Evolutionary conservation across 2,797 vertebrate genomes (phyloP).

Genomic region (Rhynchotus rufescens): DNA sequence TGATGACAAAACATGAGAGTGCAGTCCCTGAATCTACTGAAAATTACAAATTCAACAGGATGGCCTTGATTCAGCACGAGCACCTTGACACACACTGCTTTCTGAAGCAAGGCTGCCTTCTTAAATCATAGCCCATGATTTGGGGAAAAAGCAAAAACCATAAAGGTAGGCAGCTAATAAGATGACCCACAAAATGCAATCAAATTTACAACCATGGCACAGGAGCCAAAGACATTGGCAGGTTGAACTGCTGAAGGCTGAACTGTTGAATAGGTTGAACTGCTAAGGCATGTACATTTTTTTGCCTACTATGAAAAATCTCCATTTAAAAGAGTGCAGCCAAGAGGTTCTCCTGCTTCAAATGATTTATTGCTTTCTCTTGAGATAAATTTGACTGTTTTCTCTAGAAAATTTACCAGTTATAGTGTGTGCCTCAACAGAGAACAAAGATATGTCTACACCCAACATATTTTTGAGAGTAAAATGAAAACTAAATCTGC

Average conservation of each 20-base stretch:
- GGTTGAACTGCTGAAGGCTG: constrained; percentile 15
- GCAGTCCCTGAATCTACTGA: constrained; percentile 3
- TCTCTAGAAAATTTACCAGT: constrained; percentile 69
- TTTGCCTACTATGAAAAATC: constrained; percentile 44
- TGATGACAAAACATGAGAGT: neutral
- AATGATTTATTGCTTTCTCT: constrained; percentile 73
- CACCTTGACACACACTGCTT: neutral
- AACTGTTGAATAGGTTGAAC: neutral
- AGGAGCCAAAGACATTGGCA: constrained; percentile 46
- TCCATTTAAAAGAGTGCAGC: constrained; percentile 53
- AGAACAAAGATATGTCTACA: constrained; percentile 76
- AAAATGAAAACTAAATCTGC: constrained; percentile 77
- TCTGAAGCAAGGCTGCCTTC: neutral
- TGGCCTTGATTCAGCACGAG: constrained; percentile 62
- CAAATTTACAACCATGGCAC: neutral
- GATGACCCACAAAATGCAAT: constrained; percentile 23
- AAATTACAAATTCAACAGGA: constrained; percentile 29
- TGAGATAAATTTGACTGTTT: constrained; percentile 62
- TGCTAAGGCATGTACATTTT: constrained; percentile 5
- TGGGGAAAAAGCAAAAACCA: neutral
- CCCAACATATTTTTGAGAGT: constrained; percentile 68
- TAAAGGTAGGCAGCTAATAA: neutral
- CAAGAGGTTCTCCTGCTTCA: constrained; percentile 74
- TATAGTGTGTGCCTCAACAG: constrained; percentile 67
- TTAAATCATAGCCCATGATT: neutral